phyloP scores from a whole-genome alignment of 2,888 invertebrate species.

The Metopia argyrocephala region DNA sequence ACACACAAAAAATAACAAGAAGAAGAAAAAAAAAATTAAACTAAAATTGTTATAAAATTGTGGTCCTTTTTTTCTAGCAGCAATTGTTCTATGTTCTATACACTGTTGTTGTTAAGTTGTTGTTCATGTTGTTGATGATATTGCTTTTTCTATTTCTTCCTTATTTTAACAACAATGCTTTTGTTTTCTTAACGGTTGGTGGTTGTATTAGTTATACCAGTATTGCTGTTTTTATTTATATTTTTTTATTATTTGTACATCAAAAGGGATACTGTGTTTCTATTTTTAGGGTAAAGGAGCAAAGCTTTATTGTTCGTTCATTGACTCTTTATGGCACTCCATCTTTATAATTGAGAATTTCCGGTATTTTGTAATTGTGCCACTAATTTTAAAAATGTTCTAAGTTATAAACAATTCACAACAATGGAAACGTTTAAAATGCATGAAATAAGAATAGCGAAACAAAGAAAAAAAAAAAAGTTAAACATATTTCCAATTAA shows the following conservation, averaged over 20 bases:
- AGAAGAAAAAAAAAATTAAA: conserved; percentile 4
- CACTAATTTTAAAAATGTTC: conserved; percentile 57
- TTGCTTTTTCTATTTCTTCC: neutral
- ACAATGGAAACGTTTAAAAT: too few relatives aligned
- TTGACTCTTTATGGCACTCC: conserved; percentile 58
- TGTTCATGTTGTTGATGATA: conserved; percentile 17
- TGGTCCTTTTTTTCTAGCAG: conserved; percentile 58
- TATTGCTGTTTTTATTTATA: too few relatives aligned
- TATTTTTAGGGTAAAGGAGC: conserved; percentile 14
- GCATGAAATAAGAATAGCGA: too few relatives aligned
- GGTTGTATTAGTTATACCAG: conserved; percentile 17
- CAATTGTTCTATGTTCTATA: conserved; percentile 55
- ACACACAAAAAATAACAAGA: neutral
- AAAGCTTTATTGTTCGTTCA: conserved; percentile 51
- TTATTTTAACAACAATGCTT: neutral
- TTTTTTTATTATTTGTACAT: too few relatives aligned
- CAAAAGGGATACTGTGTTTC: conserved; percentile 35
- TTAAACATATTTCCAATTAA: neutral
- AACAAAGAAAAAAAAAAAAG: neutral
- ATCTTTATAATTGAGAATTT: conserved; percentile 67
- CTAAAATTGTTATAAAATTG: conserved; percentile 40
- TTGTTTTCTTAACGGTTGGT: conserved; percentile 50
- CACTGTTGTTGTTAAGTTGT: conserved; percentile 47
- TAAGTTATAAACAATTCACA: conserved; percentile 30
- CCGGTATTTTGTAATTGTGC: conserved; percentile 67